Percentiles rank a stretch among this genome's conserved stretches.
Evolutionary conservation across 2,888 invertebrate species (phyloP).

Genomic region (Homarus gammarus): DNA sequence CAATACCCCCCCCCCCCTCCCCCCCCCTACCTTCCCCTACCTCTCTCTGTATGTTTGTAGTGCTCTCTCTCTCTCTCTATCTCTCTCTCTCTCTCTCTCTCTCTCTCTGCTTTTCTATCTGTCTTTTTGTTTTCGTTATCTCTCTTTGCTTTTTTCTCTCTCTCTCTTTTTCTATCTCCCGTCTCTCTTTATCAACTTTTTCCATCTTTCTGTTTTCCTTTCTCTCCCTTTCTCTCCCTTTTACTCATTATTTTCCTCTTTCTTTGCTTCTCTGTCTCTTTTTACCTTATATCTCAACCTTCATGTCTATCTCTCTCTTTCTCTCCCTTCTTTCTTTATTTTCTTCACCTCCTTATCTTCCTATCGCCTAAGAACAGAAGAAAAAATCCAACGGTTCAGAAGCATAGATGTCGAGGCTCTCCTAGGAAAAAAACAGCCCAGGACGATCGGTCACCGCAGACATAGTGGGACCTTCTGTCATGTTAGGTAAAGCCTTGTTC

Average conservation of each 20-base stretch:
- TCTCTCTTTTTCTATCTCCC: background rate
- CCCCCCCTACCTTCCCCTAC: background rate
- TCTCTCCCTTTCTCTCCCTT: background rate
- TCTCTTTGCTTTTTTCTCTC: background rate
- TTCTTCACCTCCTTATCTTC: no score
- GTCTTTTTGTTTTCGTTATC: constrained; percentile 1
- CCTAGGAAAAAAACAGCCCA: constrained; percentile 15
- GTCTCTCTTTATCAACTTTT: constrained; percentile 9
- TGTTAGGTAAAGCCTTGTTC: constrained; percentile 19
- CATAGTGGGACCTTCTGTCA: constrained; percentile 48
- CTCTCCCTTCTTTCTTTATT: no score
- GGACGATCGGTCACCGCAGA: constrained; percentile 34
- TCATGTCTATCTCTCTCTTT: background rate
- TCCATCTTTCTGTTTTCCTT: background rate
- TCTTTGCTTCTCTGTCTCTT: constrained; percentile 10
- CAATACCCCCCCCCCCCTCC: constrained; percentile 25
- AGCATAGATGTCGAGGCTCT: constrained; percentile 31
- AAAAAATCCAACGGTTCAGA: background rate
- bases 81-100: constrained; percentile 23
- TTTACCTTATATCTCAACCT: constrained; percentile 7
- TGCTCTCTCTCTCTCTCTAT: constrained; percentile 22
- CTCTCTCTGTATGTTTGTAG: background rate
- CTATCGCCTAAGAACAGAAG: no score
- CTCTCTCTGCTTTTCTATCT: background rate
- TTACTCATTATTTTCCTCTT: constrained; percentile 12